Percentiles rank a stretch among this genome's conserved stretches.
phyloP scores from a whole-genome alignment of 2,797 vertebrate genomes.

The Thunnus albacares region DNA sequence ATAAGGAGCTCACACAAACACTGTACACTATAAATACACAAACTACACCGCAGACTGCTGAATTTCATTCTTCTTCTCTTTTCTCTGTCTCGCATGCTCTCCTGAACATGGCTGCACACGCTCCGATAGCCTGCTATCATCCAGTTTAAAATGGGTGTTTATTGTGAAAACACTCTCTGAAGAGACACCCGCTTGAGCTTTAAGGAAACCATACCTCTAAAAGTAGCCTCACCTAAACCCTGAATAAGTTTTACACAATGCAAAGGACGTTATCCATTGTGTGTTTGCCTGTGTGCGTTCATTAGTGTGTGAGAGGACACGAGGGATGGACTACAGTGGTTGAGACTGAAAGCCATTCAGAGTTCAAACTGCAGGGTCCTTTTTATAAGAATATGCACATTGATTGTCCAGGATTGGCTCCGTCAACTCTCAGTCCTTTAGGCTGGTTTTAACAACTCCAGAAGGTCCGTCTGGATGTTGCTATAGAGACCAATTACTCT shows the following conservation, averaged over 20 bases:
- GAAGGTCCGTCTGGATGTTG: neutral
- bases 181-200: slow-evolving; percentile 18
- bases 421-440: slow-evolving; percentile 13
- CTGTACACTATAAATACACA: slow-evolving; percentile 66
- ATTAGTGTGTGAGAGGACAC: neutral
- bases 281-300: slow-evolving; percentile 26
- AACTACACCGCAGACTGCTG: slow-evolving; percentile 46
- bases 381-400: slow-evolving; percentile 48
- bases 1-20: slow-evolving; percentile 55
- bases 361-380: slow-evolving; percentile 16
- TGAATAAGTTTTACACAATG: slow-evolving; percentile 67
- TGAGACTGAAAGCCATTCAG: slow-evolving; percentile 35
- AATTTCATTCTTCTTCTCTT: slow-evolving; percentile 41
- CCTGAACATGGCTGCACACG: neutral
- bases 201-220: slow-evolving; percentile 65
- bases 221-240: slow-evolving; percentile 60
- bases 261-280: slow-evolving; percentile 44
- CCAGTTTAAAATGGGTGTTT: slow-evolving; percentile 49
- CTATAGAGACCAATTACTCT: slow-evolving; percentile 19
- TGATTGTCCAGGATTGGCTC: neutral
- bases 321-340: neutral
- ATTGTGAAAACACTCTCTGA: slow-evolving; percentile 57
- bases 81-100: neutral
- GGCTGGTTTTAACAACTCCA: slow-evolving; percentile 28
- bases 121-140: slow-evolving; percentile 18